Evolutionary conservation across 2,113 vertebrate species (phyloP), one percentile per base, ranked within the genome.

Genomic region (Syrrhaptes paradoxus): DNA sequence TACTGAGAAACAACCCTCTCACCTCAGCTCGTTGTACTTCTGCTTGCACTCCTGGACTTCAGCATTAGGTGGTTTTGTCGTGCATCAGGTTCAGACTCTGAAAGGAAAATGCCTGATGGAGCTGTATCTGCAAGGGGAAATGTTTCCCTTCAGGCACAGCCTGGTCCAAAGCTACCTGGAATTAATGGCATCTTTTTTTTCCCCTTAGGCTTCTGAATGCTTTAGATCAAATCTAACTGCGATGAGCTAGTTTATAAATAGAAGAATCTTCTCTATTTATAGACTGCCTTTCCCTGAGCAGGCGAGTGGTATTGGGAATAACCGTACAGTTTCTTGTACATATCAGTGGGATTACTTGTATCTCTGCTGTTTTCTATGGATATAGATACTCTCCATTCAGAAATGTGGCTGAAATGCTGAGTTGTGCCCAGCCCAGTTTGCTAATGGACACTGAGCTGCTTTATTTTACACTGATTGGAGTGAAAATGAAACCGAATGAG

Each of bases 11-110:
- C 62, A 67, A 22, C 9, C 26, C 34, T 51, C 10, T 72, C 25
- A 29, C 28, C 78, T 57, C 45, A 38, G 38, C 17, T 34, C 0
- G 0, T 1, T 34, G n/a, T 38, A 19, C 65, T 52, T 31, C 11
- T 13, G 45, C 11, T 17, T 21, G 51, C 0, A 3, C 32, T 28
- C 17, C 57, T 79, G 1, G 4, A 14, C 58, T 93, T 61, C 34
- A 57, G 38, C 28, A 21, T 17, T 16, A 25, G 80, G 71, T 38
- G 58, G 32, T 29, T 90, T 88, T 72, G 52, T 19, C 3, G 9
- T 45, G 46, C 46, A 3, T 68, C 48, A 11, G 49, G 19, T 48
- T 38, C 55, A 73, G 70, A 9, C 59, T 38, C 62, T 28, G 43
- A 34, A n/a, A 58, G 76, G 76, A 65, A 91, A 87, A 78, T 26